These are phyloP conservation scores for human (Homo sapiens) DNA, from an alignment of 2,113 vertebrate genomes.

Conservation along the genomic window DNA sequence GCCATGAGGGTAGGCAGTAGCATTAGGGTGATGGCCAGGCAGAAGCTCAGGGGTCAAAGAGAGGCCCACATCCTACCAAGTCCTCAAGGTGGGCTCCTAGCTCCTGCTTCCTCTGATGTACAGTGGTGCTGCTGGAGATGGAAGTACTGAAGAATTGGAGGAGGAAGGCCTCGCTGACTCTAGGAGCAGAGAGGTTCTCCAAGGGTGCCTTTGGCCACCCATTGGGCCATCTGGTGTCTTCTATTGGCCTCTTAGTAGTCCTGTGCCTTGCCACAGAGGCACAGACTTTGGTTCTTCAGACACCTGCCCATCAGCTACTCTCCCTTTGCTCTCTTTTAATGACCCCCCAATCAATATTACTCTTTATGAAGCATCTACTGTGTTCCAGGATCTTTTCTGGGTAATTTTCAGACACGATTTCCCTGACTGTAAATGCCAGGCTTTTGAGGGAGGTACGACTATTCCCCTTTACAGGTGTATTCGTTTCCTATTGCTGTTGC, in stretches of 20 bases:
- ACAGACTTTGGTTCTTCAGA: neutral
- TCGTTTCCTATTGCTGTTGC: neutral
- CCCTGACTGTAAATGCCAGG: neutral
- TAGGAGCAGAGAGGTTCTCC: neutral
- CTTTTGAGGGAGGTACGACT: neutral
- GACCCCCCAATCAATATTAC: neutral
- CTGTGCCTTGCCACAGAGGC: neutral
- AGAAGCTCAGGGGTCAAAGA: neutral
- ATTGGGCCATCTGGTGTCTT: neutral
- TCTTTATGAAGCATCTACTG: neutral
- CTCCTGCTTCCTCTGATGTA: neutral
- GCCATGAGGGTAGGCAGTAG: neutral
- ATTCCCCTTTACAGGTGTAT: neutral
- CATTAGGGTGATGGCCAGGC: neutral
- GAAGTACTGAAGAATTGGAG: neutral
- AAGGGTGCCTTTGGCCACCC: neutral
- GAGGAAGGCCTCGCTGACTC: neutral
- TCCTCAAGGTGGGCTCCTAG: neutral
- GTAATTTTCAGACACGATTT: neutral
- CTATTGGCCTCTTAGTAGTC: neutral
- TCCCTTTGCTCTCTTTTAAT: neutral
- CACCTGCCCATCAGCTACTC: neutral
- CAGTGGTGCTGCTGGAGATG: fast-evolving
- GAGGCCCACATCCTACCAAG: neutral
- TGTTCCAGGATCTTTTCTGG: neutral